phyloP scores from a whole-genome alignment of 2,797 vertebrate species.

The Trachops cirrhosus region DNA sequence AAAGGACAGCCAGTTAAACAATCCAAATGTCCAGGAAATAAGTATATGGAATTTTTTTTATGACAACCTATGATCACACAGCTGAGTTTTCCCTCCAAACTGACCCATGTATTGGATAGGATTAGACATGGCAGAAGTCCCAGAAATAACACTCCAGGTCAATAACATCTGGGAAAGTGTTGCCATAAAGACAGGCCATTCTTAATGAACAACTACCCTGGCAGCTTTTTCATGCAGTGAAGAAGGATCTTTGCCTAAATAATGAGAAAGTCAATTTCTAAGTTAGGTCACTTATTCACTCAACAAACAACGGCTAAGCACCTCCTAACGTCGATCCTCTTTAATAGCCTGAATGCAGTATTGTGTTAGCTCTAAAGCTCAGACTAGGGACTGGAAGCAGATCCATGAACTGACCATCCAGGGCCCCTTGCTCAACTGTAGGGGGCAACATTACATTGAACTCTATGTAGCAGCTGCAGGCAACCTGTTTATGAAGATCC shows the following conservation, averaged over 20 bases:
- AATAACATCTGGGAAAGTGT: background rate
- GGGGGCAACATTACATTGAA: background rate
- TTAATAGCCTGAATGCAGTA: background rate
- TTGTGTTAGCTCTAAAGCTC: background rate
- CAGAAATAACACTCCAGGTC: background rate
- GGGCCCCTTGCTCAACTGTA: no score
- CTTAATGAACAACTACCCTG: background rate
- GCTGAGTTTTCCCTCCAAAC: background rate
- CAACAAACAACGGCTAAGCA: background rate
- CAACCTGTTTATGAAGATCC: background rate
- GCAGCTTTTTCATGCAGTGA: background rate
- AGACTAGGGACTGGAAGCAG: background rate
- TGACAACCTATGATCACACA: background rate
- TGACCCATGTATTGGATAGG: background rate
- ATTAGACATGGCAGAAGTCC: background rate
- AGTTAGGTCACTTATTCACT: background rate
- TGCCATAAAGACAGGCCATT: background rate
- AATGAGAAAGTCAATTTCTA: background rate
- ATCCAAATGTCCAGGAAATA: background rate
- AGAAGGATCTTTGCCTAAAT: background rate
- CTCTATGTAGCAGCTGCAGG: background rate
- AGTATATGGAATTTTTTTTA: background rate
- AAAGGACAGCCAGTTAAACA: background rate
- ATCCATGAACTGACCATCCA: background rate
- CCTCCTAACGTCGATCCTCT: rapidly evolving